A percentile compares a stretch with the other conserved stretches of the same genome.
Conservation (phyloP, 1,140 invertebrate species). For the Rhopalosiphum padi region DNA sequence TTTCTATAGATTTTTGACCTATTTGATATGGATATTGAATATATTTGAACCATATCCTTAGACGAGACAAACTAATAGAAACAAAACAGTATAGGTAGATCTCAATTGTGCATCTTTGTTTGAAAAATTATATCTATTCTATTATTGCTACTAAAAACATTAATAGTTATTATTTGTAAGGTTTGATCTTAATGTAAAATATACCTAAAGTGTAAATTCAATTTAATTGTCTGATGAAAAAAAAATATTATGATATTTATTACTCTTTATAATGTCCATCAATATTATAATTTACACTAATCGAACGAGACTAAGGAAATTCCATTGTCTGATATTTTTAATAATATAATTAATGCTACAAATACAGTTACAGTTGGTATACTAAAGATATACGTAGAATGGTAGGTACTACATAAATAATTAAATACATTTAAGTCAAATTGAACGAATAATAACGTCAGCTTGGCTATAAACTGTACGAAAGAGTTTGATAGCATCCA, state of each 20-base stretch:
- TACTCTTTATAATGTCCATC: neutral
- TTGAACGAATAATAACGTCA: neutral
- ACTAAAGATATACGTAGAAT: too few species aligned
- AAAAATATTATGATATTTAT: neutral
- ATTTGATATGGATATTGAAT: neutral
- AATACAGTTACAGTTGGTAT: too few species aligned
- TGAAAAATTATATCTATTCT: neutral
- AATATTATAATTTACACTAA: neutral
- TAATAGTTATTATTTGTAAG: neutral
- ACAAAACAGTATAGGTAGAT: neutral
- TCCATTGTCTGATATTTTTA: neutral
- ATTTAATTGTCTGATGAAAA: too few species aligned
- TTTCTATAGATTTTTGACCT: neutral
- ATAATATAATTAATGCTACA: too few species aligned
- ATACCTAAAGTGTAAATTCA: neutral
- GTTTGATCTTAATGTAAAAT: neutral
- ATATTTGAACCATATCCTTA: neutral
- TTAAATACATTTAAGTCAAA: too few species aligned
- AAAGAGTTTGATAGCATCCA: too few species aligned
- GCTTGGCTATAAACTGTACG: neutral
- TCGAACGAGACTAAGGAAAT: neutral
- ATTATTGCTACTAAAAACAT: neutral
- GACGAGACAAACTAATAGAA: neutral
- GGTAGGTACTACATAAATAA: too few species aligned
- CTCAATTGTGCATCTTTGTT: neutral